Percentiles rank a stretch among this genome's conserved stretches.
Conservation (phyloP, 2,113 vertebrate genomes). For the Pteruthius melanotis region DNA sequence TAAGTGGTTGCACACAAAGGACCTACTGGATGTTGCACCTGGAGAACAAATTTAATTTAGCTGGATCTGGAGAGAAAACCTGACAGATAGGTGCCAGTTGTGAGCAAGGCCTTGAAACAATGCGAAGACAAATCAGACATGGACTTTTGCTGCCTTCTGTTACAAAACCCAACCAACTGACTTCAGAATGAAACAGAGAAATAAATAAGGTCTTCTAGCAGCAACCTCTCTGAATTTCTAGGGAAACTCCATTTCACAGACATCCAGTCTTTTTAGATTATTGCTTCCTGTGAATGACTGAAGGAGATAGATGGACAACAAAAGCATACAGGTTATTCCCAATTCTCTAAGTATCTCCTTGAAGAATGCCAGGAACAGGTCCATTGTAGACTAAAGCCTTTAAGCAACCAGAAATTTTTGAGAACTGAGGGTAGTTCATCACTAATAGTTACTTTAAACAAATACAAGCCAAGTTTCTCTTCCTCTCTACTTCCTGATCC, state of each 20-base stretch:
- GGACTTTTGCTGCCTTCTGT: background rate
- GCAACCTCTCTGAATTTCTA: background rate
- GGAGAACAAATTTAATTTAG: background rate
- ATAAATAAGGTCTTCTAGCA: background rate
- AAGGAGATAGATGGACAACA: background rate
- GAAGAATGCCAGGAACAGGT: background rate
- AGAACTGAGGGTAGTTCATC: background rate
- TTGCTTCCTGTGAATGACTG: background rate
- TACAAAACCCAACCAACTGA: fast-evolving
- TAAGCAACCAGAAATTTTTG: background rate
- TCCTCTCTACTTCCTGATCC: background rate
- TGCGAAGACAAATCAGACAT: background rate
- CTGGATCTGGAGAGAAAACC: background rate
- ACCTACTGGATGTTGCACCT: fast-evolving
- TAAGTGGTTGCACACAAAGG: fast-evolving
- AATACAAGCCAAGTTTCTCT: background rate
- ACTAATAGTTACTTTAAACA: background rate
- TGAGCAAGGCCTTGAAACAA: background rate
- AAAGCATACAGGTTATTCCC: background rate
- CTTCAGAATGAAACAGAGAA: background rate
- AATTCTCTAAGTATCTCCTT: background rate
- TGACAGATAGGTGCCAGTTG: background rate
- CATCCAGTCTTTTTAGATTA: background rate
- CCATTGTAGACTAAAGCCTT: background rate
- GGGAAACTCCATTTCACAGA: background rate